phyloP scores from a whole-genome alignment of 2,113 vertebrate genomes.

The Connochaetes taurinus region DNA sequence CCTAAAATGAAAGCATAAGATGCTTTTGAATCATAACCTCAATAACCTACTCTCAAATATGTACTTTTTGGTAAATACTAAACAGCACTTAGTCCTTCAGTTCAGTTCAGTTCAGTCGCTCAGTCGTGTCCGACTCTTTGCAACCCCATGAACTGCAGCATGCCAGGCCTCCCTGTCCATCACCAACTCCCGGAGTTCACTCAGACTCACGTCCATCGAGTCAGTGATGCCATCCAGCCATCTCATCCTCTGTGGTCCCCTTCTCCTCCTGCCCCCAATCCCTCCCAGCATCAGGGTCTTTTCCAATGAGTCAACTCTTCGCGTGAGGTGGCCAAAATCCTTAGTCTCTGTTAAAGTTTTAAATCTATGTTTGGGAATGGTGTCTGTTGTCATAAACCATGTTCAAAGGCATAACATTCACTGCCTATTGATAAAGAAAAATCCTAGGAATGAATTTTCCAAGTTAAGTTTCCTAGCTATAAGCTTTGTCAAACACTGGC shows the following conservation, averaged over 20 bases:
- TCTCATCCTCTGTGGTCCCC: no score
- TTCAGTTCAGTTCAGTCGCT: no score
- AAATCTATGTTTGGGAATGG: background rate
- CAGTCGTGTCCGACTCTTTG: no score
- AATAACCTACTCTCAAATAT: background rate
- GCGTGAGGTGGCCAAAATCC: no score
- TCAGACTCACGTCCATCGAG: no score
- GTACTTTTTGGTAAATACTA: background rate
- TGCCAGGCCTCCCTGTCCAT: no score
- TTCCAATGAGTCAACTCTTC: no score
- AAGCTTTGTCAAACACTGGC: background rate
- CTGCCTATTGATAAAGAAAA: background rate
- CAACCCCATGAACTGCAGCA: no score
- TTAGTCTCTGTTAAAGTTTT: background rate
- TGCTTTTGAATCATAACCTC: background rate
- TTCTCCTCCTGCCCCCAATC: no score
- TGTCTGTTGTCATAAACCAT: background rate
- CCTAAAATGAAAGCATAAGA: background rate
- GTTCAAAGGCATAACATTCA: background rate
- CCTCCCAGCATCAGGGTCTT: no score
- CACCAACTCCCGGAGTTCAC: no score
- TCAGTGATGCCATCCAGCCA: no score
- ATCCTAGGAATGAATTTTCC: background rate
- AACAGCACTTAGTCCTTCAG: background rate
- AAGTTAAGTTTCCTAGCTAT: background rate